Evolutionary conservation across 2,113 vertebrate genomes (phyloP).

Genomic region (Osmerus mordax): DNA sequence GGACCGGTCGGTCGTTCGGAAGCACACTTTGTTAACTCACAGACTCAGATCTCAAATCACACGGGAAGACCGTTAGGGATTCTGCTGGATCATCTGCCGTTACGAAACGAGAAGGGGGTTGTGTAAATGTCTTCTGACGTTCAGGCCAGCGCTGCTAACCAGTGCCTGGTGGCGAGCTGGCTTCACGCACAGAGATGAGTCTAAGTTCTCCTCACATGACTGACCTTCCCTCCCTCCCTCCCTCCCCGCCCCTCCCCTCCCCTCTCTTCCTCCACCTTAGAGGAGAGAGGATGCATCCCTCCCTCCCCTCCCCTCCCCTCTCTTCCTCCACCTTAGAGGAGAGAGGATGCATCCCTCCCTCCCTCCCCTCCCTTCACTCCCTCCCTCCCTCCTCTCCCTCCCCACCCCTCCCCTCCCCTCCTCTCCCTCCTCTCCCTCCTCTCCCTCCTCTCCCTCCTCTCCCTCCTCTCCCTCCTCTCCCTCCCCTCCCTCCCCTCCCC

Average conservation of each 20-base stretch:
- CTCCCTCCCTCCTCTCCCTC: neutral
- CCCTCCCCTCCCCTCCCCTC: neutral
- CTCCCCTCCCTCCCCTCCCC: neutral
- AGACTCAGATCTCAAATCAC: too few species aligned
- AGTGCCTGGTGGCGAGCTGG: neutral
- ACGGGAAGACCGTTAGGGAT: too few species aligned
- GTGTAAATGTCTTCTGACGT: neutral
- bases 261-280: neutral
- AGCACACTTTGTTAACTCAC: too few species aligned
- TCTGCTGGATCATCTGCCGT: too few species aligned
- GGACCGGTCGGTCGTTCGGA: too few species aligned
- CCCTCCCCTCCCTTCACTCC: too few species aligned
- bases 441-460: conserved; percentile 3
- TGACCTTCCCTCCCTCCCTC: neutral
- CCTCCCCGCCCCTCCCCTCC: neutral
- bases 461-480: conserved; percentile 13
- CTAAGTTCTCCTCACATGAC: conserved; percentile 6
- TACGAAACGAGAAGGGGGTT: neutral
- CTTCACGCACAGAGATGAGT: conserved; percentile 10
- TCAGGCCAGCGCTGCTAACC: neutral
- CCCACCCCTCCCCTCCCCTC: neutral
- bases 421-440: too few species aligned
- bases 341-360: too few species aligned
- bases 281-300: too few species aligned
- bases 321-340: conserved; percentile 1